These are phyloP conservation scores for Cyphomyrmex costatus DNA, from an alignment of 1,140 invertebrate genomes.

Conservation along the genomic window DNA sequence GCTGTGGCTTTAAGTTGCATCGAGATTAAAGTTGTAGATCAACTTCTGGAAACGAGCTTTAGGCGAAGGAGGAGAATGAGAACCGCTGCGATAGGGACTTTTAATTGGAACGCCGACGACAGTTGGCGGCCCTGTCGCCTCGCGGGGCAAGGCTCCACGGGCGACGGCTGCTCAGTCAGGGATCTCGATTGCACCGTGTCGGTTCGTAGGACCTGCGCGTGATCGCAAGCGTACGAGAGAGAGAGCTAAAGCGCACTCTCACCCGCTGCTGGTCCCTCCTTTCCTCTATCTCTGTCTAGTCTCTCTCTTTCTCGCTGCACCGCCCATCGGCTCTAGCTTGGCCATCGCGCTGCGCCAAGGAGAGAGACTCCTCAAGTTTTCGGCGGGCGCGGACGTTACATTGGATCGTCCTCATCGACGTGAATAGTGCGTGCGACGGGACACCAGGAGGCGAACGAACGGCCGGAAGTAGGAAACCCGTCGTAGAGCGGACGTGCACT, in stretches of 20 bases:
- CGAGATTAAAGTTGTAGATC: too few relatives aligned
- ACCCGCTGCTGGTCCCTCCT: conserved; percentile 49
- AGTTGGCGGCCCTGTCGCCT: conserved; percentile 73
- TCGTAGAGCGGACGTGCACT: conserved; percentile 51
- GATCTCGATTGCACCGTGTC: conserved; percentile 82
- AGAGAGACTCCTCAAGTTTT: not conserved
- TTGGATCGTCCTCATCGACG: not conserved
- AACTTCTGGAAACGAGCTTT: too few relatives aligned
- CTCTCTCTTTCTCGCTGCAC: conserved; percentile 28
- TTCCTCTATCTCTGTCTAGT: conserved; percentile 10
- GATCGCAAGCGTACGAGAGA: conserved; percentile 53
- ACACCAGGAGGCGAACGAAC: not conserved
- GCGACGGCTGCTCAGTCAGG: conserved; percentile 79
- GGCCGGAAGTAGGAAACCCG: conserved; percentile 59
- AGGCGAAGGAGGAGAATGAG: not conserved
- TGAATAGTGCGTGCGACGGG: not conserved
- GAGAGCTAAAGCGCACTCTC: conserved; percentile 25
- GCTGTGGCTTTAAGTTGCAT: too few relatives aligned
- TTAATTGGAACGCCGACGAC: not conserved
- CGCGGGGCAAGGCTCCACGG: conserved; percentile 79
- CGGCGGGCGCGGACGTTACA: conserved; percentile 13
- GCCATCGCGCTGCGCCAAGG: not conserved
- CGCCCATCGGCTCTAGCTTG: conserved; percentile 53
- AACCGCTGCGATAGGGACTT: conserved; percentile 20
- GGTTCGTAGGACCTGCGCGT: conserved; percentile 64